Percentiles rank a stretch among this genome's conserved stretches.
phyloP scores from a whole-genome alignment of 2,888 invertebrate genomes.

The Suillia variegata region DNA sequence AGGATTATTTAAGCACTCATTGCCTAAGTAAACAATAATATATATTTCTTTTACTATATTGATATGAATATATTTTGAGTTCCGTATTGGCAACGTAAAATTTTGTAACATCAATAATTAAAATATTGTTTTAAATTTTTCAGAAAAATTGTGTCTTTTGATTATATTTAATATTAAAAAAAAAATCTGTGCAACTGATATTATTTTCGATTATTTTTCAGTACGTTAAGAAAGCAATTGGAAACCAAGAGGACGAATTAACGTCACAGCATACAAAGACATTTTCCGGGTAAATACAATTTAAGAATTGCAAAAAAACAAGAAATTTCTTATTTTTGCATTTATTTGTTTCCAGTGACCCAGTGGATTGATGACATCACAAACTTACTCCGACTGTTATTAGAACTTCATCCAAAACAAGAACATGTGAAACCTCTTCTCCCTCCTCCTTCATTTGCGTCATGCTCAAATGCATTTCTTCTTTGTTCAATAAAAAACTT shows the following conservation, averaged over 20 bases:
- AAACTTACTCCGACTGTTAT: constrained; percentile 21
- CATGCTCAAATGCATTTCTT: constrained; percentile 35
- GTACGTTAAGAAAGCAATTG: constrained; percentile 69
- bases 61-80: too few species aligned
- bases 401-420: constrained; percentile 25
- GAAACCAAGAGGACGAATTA: constrained; percentile 67
- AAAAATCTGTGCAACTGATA: too few species aligned
- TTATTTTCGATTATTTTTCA: too few species aligned
- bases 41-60: too few species aligned
- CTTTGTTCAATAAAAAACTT: constrained; percentile 34
- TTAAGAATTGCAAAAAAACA: not conserved
- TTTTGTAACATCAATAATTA: too few species aligned
- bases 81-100: too few species aligned
- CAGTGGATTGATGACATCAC: constrained; percentile 56
- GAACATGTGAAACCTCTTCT: constrained; percentile 15
- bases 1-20: too few species aligned
- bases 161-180: too few species aligned
- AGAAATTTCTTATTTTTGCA: not conserved
- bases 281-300: constrained; percentile 52
- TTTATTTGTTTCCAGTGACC: constrained; percentile 44
- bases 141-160: constrained; percentile 9
- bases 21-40: too few species aligned
- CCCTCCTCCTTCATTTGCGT: constrained; percentile 33
- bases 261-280: constrained; percentile 58
- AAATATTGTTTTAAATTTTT: too few species aligned